These are phyloP conservation scores for Apoda limacodes DNA, from an alignment of 2,888 invertebrate genomes.

Conservation along the genomic window DNA sequence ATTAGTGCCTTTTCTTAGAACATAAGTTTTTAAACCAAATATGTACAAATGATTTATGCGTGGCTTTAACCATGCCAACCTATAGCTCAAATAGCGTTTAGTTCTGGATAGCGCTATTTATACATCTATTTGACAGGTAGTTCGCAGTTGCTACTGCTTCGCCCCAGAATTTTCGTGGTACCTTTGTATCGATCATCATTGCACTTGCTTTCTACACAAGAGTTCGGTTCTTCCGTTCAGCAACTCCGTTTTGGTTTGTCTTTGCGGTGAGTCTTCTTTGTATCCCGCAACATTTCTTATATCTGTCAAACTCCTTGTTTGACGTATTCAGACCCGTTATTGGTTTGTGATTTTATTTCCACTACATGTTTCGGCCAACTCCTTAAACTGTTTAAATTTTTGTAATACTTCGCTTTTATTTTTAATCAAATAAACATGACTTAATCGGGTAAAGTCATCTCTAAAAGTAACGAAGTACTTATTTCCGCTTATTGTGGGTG, in stretches of 20 bases:
- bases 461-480: constrained; percentile 1
- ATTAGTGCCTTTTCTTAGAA: constrained; percentile 6
- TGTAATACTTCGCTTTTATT: constrained; percentile 8
- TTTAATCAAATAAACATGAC: constrained; percentile 2
- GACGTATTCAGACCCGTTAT: constrained; percentile 6
- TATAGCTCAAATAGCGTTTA: constrained; percentile 8
- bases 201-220: constrained; percentile 8
- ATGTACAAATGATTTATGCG: constrained; percentile 7
- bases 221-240: constrained; percentile 8
- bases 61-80: constrained; percentile 7
- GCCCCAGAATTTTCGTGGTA: constrained; percentile 5
- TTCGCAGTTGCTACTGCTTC: constrained; percentile 10
- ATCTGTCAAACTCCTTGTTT: constrained; percentile 7
- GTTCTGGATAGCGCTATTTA: constrained; percentile 1
- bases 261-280: constrained; percentile 2
- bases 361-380: constrained; percentile 3
- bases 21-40: constrained; percentile 11
- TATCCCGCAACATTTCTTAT: constrained; percentile 3
- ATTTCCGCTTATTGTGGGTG: background rate
- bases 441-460: background rate
- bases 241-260: constrained; percentile 6
- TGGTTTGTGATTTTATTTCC: constrained; percentile 3
- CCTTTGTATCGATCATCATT: constrained; percentile 3
- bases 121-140: constrained; percentile 10
- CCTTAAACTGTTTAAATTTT: constrained; percentile 11